phyloP scores from a whole-genome alignment of 1,140 invertebrate genomes.

The Eubasilissa regina region DNA sequence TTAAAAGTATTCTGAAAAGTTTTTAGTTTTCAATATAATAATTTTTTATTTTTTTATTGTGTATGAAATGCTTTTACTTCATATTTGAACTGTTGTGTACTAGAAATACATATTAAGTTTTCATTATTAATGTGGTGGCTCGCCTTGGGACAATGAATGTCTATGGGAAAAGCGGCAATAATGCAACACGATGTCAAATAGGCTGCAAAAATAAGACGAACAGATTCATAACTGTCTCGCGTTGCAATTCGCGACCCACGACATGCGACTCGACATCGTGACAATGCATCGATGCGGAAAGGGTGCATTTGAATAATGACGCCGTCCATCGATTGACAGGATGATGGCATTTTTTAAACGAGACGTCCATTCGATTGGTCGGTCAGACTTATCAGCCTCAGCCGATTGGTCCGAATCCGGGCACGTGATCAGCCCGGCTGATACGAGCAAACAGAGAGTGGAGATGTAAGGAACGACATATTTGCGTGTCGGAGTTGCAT shows the following conservation, averaged over 20 bases:
- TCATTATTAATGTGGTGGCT: not conserved
- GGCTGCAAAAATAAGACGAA: constrained; percentile 15
- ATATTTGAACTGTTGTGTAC: no score
- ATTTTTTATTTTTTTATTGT: no score
- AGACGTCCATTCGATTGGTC: constrained; percentile 40
- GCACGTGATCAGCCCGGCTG: constrained; percentile 11
- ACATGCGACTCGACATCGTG: constrained; percentile 37
- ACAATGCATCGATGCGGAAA: constrained; percentile 48
- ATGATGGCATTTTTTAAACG: constrained; percentile 42
- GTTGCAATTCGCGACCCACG: constrained; percentile 21
- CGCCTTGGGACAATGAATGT: constrained; percentile 9
- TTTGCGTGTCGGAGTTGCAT: constrained; percentile 58
- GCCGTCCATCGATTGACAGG: constrained; percentile 37
- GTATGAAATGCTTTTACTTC: no score
- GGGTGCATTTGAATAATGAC: constrained; percentile 48
- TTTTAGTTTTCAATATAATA: no score
- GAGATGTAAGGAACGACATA: constrained; percentile 52
- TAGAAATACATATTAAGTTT: not conserved
- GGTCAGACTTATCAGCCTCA: constrained; percentile 7
- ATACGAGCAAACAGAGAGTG: constrained; percentile 27
- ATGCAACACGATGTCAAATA: constrained; percentile 36
- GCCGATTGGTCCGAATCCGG: not conserved
- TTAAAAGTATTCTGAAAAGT: no score
- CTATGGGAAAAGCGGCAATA: constrained; percentile 15
- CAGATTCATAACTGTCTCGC: constrained; percentile 26